phyloP scores from a whole-genome alignment of 2,797 vertebrate species.

The Geotrypetes seraphini region DNA sequence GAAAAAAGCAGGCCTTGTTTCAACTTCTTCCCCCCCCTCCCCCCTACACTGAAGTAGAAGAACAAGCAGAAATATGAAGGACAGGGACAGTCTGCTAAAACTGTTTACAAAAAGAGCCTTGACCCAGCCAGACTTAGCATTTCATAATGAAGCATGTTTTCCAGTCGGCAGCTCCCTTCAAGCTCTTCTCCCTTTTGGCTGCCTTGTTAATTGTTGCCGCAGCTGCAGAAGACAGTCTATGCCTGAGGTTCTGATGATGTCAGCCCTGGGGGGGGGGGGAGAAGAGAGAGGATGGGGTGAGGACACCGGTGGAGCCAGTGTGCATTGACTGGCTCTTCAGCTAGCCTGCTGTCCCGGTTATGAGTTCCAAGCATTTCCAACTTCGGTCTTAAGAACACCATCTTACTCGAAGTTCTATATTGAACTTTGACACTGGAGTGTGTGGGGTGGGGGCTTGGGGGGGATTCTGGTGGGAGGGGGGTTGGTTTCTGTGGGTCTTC shows the following conservation, averaged over 20 bases:
- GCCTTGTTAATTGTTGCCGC: not conserved
- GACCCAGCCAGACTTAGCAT: not conserved
- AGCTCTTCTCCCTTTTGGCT: not conserved
- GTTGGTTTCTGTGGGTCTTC: no score
- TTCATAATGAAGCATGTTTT: not conserved
- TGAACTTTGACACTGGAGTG: no score
- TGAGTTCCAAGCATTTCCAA: not conserved
- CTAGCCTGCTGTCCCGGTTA: not conserved
- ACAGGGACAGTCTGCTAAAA: not conserved
- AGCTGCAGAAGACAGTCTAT: accelerated
- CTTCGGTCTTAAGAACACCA: no score
- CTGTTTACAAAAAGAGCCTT: not conserved
- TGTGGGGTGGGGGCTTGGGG: no score
- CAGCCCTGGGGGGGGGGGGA: no score
- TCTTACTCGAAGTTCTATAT: no score
- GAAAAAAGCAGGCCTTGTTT: no score
- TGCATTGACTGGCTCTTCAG: not conserved
- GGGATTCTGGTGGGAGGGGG: no score
- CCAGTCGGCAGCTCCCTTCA: accelerated
- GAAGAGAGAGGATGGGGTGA: no score
- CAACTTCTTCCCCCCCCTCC: no score
- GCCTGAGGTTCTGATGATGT: accelerated
- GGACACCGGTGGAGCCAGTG: not conserved
- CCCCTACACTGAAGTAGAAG: no score
- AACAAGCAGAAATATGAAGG: no score